phyloP scores from a whole-genome alignment of 2,113 vertebrate genomes.

The Miniopterus natalensis region DNA sequence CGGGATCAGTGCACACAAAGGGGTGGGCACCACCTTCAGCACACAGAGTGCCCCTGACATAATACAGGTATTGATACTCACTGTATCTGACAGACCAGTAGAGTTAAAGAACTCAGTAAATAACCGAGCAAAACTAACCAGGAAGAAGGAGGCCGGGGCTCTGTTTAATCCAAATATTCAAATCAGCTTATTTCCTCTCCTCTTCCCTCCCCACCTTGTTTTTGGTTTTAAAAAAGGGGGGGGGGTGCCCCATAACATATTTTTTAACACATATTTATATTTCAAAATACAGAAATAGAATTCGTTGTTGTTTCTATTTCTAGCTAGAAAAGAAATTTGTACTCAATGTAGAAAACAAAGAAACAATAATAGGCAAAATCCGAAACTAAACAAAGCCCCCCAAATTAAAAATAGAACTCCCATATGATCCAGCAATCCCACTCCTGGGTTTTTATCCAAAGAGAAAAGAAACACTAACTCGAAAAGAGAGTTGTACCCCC shows the following conservation, averaged over 20 bases:
- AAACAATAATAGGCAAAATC: neutral
- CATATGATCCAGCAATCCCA: neutral
- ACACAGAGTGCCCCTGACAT: neutral
- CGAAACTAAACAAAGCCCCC: neutral
- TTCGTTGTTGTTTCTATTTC: slow-evolving; percentile 36
- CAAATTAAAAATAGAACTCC: neutral
- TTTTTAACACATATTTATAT: neutral
- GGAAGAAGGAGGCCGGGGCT: neutral
- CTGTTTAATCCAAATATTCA: slow-evolving; percentile 11
- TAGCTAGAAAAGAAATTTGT: slow-evolving; percentile 22
- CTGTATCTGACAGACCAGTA: neutral
- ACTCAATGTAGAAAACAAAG: neutral
- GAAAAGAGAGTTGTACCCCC: neutral
- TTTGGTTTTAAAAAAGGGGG: neutral
- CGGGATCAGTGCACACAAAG: neutral
- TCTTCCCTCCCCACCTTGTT: neutral
- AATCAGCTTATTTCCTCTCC: neutral
- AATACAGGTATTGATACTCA: neutral
- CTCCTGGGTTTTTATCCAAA: neutral
- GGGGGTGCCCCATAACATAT: neutral
- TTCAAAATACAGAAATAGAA: slow-evolving; percentile 48
- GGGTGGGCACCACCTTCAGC: rapidly evolving
- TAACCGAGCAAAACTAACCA: neutral
- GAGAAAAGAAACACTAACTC: neutral
- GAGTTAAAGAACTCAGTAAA: neutral